phyloP scores from a whole-genome alignment of 2,113 vertebrate species.

The Micronisus gabar region DNA sequence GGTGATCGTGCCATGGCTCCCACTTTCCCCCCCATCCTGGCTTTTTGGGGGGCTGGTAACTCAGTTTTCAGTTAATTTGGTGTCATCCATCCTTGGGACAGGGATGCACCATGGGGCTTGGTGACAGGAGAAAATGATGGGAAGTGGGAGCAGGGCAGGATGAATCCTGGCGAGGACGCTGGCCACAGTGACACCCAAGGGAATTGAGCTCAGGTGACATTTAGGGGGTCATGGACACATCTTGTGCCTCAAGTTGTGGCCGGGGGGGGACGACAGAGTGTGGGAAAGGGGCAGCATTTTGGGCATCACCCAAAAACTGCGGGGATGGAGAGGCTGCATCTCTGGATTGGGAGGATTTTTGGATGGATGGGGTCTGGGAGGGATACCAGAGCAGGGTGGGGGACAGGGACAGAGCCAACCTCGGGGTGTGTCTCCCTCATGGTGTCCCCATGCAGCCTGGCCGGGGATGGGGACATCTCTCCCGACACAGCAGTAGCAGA shows the following conservation, averaged over 20 bases:
- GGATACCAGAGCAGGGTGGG: neutral
- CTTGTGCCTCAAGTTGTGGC: neutral
- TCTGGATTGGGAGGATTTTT: neutral
- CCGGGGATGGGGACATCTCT: neutral
- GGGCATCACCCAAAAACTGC: neutral
- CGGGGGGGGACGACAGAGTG: fast-evolving
- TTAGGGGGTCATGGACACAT: neutral
- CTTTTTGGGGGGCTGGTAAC: neutral
- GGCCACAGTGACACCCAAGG: neutral
- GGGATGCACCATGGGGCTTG: neutral
- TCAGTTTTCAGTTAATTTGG: neutral
- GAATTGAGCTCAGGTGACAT: neutral
- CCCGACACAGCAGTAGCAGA: neutral
- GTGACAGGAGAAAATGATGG: neutral
- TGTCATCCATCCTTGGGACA: neutral
- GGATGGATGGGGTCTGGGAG: neutral
- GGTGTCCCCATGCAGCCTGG: neutral
- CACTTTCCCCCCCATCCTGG: fast-evolving
- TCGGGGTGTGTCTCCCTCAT: neutral
- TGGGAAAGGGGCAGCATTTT: neutral
- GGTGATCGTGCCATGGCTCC: neutral
- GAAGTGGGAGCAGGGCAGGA: neutral
- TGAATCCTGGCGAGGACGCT: neutral
- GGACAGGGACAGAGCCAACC: neutral
- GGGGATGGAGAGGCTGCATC: neutral